Percentiles rank a stretch among this genome's conserved stretches.
Conservation (phyloP, 2,888 invertebrate genomes). For the Cantharis rufa region DNA sequence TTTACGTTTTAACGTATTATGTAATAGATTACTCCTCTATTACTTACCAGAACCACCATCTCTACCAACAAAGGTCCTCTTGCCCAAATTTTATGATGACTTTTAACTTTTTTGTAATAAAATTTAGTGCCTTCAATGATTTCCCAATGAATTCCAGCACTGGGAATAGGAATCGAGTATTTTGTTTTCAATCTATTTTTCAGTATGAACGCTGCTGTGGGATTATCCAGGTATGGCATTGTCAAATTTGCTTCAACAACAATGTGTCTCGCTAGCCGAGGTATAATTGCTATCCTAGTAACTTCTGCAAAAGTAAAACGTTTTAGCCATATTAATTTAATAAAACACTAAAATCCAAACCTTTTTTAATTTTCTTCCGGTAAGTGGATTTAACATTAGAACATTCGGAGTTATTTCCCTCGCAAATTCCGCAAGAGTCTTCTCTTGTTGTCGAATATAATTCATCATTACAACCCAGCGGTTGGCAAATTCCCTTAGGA, state of each 20-base stretch:
- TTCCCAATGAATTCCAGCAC: conserved; percentile 46
- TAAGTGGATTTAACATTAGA: conserved; percentile 55
- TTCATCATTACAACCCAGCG: conserved; percentile 68
- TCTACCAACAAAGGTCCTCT: conserved; percentile 59
- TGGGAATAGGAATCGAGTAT: conserved; percentile 47
- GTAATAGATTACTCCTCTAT: not conserved
- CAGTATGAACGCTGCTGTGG: conserved; percentile 53
- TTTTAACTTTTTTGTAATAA: conserved; percentile 52
- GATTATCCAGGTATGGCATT: conserved; percentile 35
- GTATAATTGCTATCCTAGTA: conserved; percentile 58
- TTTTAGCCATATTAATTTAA: not conserved
- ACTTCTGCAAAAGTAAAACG: conserved; percentile 50
- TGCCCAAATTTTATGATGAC: conserved; percentile 52
- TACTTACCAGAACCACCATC: conserved; percentile 58
- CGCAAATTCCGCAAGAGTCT: conserved; percentile 70
- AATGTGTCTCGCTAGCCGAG: conserved; percentile 59
- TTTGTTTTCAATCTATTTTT: conserved; percentile 55
- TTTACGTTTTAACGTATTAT: conserved; percentile 2
- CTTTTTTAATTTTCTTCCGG: conserved; percentile 55
- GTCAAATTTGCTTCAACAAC: conserved; percentile 54
- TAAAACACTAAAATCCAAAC: conserved; percentile 39
- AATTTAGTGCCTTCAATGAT: conserved; percentile 60
- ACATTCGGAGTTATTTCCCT: conserved; percentile 66
- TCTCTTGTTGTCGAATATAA: conserved; percentile 61
- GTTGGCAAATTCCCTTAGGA: conserved; percentile 58